Evolutionary conservation across 2,797 vertebrate genomes (phyloP).

Genomic region (Cyclopterus lumpus): DNA sequence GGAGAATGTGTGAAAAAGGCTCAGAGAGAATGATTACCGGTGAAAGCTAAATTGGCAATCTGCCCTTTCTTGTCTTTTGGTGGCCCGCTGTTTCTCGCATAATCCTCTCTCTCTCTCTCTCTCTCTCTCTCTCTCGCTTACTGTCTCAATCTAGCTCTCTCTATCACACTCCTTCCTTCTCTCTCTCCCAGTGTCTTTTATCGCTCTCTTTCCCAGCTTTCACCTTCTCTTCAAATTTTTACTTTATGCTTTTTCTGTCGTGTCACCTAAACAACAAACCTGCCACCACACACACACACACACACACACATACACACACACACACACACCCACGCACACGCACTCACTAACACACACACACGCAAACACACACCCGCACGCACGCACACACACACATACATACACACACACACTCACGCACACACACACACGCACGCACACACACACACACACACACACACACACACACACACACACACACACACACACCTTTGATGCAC

Average conservation of each 20-base stretch:
- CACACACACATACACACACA: too few relatives aligned
- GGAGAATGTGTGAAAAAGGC: slow-evolving; percentile 47
- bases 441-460: too few relatives aligned
- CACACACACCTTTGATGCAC: too few relatives aligned
- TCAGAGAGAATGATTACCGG: slow-evolving; percentile 65
- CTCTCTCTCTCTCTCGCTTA: not conserved
- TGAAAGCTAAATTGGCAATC: slow-evolving; percentile 73
- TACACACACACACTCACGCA: too few relatives aligned
- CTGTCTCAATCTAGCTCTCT: not conserved
- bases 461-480: too few relatives aligned
- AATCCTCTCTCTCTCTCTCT: slow-evolving; percentile 25
- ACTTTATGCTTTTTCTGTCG: not conserved
- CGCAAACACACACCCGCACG: too few relatives aligned
- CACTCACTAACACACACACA: too few relatives aligned
- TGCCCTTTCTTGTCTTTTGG: slow-evolving; percentile 59
- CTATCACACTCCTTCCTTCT: not conserved
- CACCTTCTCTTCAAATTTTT: not conserved
- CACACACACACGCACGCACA: too few relatives aligned
- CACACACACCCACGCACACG: not conserved
- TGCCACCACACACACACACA: not conserved
- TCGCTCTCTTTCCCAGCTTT: slow-evolving; percentile 8
- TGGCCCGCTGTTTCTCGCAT: slow-evolving; percentile 31
- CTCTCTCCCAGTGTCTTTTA: not conserved
- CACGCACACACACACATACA: too few relatives aligned
- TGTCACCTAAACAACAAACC: not conserved